A percentile compares a stretch with the other conserved stretches of the same genome.
Conservation (phyloP, 2,888 invertebrate species). For the Caenorhabditis drosophilae region DNA sequence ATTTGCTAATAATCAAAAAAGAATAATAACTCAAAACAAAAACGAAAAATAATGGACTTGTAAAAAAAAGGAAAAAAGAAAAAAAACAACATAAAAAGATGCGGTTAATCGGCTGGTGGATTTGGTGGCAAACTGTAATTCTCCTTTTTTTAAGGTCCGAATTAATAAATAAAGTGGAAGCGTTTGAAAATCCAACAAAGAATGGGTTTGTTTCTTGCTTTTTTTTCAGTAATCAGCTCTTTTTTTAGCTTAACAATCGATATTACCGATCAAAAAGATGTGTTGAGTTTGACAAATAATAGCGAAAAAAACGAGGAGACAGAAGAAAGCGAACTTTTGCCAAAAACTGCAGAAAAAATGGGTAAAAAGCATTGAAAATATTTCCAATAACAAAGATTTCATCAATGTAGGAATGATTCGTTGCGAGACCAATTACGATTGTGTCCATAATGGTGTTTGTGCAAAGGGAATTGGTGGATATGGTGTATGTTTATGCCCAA, state of each 20-base stretch:
- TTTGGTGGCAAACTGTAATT: slow-evolving; percentile 29
- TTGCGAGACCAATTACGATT: slow-evolving; percentile 60
- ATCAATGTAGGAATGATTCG: no score
- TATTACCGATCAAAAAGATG: no score
- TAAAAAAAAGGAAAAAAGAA: background rate
- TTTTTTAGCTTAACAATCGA: no score
- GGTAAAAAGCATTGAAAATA: no score
- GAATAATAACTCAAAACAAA: no score
- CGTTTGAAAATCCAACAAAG: background rate
- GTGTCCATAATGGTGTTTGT: slow-evolving; percentile 63
- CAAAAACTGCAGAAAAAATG: no score
- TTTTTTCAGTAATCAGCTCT: no score
- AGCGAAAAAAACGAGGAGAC: no score
- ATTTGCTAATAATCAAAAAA: no score
- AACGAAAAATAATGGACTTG: background rate
- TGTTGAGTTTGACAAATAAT: no score
- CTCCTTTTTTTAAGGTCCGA: slow-evolving; percentile 17
- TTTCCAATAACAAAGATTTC: no score
- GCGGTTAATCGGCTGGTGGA: slow-evolving; percentile 31
- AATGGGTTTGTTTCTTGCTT: background rate
- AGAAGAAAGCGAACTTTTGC: no score
- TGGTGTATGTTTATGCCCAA: slow-evolving; percentile 63
- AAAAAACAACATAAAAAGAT: slow-evolving; percentile 6
- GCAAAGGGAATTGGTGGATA: slow-evolving; percentile 51
- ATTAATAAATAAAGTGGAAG: slow-evolving; percentile 1